phyloP scores from a whole-genome alignment of 2,888 invertebrate species.

The Zaprionus lineosus region DNA sequence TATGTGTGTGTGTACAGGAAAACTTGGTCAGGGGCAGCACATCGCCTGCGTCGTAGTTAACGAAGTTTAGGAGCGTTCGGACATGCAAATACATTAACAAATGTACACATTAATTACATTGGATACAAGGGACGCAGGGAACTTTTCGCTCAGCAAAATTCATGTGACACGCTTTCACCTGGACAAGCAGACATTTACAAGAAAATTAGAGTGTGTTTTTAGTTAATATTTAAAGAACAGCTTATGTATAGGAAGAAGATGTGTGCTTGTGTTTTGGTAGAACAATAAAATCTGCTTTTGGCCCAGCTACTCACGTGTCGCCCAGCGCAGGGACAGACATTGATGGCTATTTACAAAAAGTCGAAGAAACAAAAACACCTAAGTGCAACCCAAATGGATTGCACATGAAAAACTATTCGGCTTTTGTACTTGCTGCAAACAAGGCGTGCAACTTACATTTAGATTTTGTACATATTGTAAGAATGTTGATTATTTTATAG shows the following conservation, averaged over 20 bases:
- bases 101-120: conserved; percentile 15
- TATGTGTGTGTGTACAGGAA: too few relatives aligned
- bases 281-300: conserved; percentile 35
- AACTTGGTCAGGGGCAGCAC: conserved; percentile 49
- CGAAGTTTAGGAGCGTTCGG: conserved; percentile 6
- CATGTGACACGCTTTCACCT: conserved; percentile 83
- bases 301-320: conserved; percentile 82
- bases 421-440: conserved; percentile 32
- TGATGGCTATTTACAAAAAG: conserved; percentile 36
- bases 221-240: conserved; percentile 3
- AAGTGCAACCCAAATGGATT: conserved; percentile 20
- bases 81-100: conserved; percentile 55
- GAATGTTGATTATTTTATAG: conserved; percentile 17
- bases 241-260: conserved; percentile 4
- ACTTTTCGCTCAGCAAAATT: conserved; percentile 84
- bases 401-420: conserved; percentile 20
- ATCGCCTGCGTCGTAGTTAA: conserved; percentile 78
- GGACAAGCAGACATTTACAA: conserved; percentile 54
- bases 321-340: conserved; percentile 81
- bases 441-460: conserved; percentile 56
- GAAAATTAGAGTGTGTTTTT: neutral
- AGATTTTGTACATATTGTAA: conserved; percentile 24
- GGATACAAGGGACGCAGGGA: conserved; percentile 77
- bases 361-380: conserved; percentile 51
- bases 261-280: conserved; percentile 20